Conservation (phyloP, 1,140 invertebrate species). For the Metopolophium dirhodum region DNA sequence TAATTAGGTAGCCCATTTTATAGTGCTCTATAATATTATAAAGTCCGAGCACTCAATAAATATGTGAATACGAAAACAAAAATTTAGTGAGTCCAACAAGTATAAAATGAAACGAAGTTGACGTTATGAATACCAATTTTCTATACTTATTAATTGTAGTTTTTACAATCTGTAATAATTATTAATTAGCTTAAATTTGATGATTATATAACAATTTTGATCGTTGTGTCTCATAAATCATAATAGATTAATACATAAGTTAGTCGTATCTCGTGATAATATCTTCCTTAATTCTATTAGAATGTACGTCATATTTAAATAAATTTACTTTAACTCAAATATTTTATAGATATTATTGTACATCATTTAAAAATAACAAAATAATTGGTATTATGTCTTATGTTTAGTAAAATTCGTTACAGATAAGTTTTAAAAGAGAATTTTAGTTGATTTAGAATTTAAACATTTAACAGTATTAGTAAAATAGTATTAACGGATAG, state of each 20-base stretch:
- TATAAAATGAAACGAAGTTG: background rate
- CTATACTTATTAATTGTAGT: background rate
- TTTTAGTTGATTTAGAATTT: too few relatives aligned
- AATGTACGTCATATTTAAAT: background rate
- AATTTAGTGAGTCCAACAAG: background rate
- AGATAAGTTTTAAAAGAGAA: too few relatives aligned
- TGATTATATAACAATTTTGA: too few relatives aligned
- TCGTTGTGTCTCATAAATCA: background rate
- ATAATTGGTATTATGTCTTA: background rate
- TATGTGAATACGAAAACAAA: background rate
- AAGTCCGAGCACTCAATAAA: background rate
- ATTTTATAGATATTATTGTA: background rate
- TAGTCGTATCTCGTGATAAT: background rate
- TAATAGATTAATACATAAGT: background rate
- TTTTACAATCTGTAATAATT: background rate
- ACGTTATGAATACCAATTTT: background rate
- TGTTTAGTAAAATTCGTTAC: too few relatives aligned
- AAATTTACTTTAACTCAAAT: background rate
- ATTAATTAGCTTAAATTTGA: background rate
- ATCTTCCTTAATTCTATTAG: background rate
- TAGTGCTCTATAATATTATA: background rate
- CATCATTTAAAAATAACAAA: background rate
- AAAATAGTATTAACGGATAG: too few relatives aligned
- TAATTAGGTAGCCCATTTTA: background rate
- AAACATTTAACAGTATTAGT: too few relatives aligned